Conservation (phyloP, 1,140 invertebrate genomes). For the Laupala kohalensis region DNA sequence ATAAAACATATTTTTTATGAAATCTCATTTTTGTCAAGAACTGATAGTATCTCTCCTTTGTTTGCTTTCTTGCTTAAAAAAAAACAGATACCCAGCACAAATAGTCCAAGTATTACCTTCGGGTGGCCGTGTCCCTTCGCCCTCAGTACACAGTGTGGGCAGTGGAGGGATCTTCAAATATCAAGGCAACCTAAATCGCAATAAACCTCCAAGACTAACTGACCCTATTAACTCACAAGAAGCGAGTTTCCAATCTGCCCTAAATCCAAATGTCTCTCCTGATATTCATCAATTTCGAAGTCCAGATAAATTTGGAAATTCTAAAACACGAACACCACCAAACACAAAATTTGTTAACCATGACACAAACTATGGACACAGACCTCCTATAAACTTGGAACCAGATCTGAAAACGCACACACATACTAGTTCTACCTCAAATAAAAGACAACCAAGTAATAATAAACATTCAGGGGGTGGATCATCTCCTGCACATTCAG, state of each 20-base stretch:
- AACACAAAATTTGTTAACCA: neutral
- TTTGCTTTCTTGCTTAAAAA: neutral
- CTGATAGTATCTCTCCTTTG: neutral
- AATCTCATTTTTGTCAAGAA: neutral
- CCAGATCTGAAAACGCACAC: neutral
- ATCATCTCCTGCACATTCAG: neutral
- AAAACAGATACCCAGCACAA: constrained; percentile 1
- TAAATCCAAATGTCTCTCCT: neutral
- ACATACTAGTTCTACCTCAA: neutral
- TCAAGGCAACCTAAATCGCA: neutral
- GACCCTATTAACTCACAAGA: neutral
- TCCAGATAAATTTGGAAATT: constrained; percentile 5
- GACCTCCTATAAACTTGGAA: neutral
- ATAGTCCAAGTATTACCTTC: constrained; percentile 6
- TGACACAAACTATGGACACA: neutral
- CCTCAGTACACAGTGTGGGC: neutral
- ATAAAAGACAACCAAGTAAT: neutral
- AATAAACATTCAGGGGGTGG: neutral
- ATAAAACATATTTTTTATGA: too few species aligned
- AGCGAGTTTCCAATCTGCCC: neutral
- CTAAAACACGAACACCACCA: constrained; percentile 2
- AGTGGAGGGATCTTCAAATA: neutral
- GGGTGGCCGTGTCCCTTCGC: neutral
- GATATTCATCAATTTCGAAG: constrained; percentile 6
- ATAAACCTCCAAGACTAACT: neutral